phyloP scores from a whole-genome alignment of 92 coral and sea anemone genomes.

The Porites rus region DNA sequence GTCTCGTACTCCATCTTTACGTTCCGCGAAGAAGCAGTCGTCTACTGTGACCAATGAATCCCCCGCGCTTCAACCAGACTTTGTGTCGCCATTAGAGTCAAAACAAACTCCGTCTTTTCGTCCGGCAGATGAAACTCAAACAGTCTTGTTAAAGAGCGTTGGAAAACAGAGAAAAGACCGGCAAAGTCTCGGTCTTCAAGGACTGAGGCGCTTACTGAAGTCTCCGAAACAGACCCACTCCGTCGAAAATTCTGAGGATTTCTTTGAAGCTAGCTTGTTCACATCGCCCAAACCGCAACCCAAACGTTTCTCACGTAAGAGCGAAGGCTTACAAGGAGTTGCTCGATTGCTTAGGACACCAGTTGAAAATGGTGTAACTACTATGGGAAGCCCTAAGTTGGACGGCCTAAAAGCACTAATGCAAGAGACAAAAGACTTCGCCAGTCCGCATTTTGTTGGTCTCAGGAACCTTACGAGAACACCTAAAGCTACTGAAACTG shows the following conservation, averaged over 20 bases:
- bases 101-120: constrained; percentile 77
- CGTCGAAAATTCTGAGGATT: constrained; percentile 57
- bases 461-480: constrained; percentile 35
- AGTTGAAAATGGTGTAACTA: background rate
- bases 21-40: constrained; percentile 26
- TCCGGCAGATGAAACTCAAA: constrained; percentile 3
- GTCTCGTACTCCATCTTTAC: constrained; percentile 70
- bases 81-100: constrained; percentile 60
- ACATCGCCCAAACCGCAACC: constrained; percentile 28
- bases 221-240: constrained; percentile 64
- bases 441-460: constrained; percentile 45
- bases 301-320: constrained; percentile 46
- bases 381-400: constrained; percentile 25
- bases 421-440: background rate
- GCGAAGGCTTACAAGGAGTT: constrained; percentile 48
- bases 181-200: constrained; percentile 66
- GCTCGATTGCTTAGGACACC: constrained; percentile 60
- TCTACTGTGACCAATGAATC: constrained; percentile 18
- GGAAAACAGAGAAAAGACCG: constrained; percentile 29
- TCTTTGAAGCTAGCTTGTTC: constrained; percentile 68
- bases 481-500: constrained; percentile 46
- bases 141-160: constrained; percentile 22
- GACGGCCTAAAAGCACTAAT: constrained; percentile 25
- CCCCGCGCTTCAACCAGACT: constrained; percentile 11
- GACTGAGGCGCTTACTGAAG: constrained; percentile 64